Conservation (phyloP, 2,888 invertebrate species). For the Bibio marci region DNA sequence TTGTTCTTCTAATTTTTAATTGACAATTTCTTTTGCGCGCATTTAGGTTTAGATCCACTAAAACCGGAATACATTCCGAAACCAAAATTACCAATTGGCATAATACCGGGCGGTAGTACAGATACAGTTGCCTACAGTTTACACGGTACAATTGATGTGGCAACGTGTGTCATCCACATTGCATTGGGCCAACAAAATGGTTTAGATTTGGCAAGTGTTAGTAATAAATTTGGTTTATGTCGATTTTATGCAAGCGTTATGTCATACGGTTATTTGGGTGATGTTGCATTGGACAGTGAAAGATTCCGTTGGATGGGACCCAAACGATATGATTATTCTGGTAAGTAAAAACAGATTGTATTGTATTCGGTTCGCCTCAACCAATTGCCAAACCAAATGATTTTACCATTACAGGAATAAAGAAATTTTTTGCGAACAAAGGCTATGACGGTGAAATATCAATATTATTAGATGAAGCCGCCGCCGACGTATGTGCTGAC, state of each 20-base stretch:
- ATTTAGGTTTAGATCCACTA: conserved; percentile 15
- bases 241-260: conserved; percentile 59
- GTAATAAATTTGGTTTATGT: conserved; percentile 38
- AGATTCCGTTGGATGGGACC: conserved; percentile 76
- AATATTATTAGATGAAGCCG: conserved; percentile 27
- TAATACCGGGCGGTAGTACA: conserved; percentile 57
- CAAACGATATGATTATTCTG: conserved; percentile 60
- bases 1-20: neutral
- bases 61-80: conserved; percentile 23
- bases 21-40: neutral
- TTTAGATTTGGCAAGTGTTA: conserved; percentile 59
- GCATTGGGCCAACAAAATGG: conserved; percentile 57
- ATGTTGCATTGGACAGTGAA: conserved; percentile 63
- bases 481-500: too few species aligned
- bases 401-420: conserved; percentile 33
- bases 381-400: too few species aligned
- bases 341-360: too few species aligned
- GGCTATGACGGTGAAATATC: conserved; percentile 47
- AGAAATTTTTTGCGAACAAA: conserved; percentile 41
- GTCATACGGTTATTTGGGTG: conserved; percentile 75
- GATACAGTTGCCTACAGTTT: conserved; percentile 64
- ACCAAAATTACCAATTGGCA: conserved; percentile 29
- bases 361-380: too few species aligned
- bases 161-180: conserved; percentile 67
- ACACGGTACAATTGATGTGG: conserved; percentile 61